A percentile compares a stretch with the other conserved stretches of the same genome.
Conservation (phyloP, 2,113 vertebrate genomes). For the Centrocercus urophasianus region DNA sequence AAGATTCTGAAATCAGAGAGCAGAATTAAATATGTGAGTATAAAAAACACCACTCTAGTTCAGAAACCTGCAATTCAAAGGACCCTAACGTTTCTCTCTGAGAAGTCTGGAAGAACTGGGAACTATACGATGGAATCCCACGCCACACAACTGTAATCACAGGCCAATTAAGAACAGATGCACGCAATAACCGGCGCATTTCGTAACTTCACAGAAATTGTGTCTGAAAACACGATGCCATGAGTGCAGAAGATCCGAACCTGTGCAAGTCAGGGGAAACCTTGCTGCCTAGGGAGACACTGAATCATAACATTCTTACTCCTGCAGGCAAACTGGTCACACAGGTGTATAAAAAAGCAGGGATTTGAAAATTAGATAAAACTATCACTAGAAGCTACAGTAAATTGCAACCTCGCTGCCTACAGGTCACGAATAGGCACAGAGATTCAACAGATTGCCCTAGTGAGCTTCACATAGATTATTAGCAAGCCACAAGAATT, state of each 20-base stretch:
- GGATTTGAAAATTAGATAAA: background rate
- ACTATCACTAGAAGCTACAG: background rate
- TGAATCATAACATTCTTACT: background rate
- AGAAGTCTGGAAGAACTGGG: background rate
- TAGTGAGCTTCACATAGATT: background rate
- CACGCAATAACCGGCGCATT: background rate
- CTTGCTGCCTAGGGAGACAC: background rate
- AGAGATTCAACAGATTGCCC: background rate
- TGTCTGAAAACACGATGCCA: background rate
- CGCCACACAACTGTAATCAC: background rate
- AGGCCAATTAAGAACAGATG: background rate
- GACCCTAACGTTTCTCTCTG: background rate
- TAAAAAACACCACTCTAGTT: background rate
- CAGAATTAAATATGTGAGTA: background rate
- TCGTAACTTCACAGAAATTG: background rate
- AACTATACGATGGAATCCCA: background rate
- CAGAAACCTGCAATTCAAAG: background rate
- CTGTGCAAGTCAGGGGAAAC: background rate
- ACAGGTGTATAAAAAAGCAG: background rate
- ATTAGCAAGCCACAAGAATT: background rate
- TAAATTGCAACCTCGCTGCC: background rate
- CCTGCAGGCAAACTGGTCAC: background rate
- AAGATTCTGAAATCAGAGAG: conserved; percentile 49
- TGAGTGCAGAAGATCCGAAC: background rate
- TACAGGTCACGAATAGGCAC: background rate